phyloP scores from a whole-genome alignment of 2,113 vertebrate genomes.

The Ailurus styani region DNA sequence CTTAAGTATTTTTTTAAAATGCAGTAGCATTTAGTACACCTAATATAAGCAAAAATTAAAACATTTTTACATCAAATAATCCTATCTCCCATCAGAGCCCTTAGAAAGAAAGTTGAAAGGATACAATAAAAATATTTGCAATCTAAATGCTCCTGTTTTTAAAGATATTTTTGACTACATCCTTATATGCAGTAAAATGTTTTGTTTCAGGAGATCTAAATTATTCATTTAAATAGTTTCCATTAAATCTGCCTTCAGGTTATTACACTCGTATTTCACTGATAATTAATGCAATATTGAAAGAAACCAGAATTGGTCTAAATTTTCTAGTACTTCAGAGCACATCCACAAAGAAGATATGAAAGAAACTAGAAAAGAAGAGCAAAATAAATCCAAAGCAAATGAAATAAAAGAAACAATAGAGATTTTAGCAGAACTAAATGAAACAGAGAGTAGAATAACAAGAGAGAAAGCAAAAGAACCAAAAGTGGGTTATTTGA shows the following conservation, averaged over 20 bases:
- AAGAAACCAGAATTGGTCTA: neutral
- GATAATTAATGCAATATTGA: neutral
- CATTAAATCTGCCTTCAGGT: neutral
- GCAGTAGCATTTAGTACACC: neutral
- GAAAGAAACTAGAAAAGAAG: neutral
- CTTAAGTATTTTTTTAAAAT: neutral
- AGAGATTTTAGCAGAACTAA: neutral
- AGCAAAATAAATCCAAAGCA: neutral
- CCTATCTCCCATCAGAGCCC: neutral
- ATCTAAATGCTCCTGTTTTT: neutral
- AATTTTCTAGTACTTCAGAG: slow-evolving; percentile 1
- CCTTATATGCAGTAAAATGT: neutral
- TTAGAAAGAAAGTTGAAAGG: neutral
- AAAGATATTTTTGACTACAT: neutral
- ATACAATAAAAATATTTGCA: neutral
- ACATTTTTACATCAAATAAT: slow-evolving; percentile 13
- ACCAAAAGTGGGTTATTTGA: neutral
- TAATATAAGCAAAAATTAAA: neutral
- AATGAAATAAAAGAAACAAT: neutral
- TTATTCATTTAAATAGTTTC: neutral
- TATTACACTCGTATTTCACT: neutral
- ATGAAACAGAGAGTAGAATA: neutral
- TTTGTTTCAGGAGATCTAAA: neutral
- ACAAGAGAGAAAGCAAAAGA: neutral
- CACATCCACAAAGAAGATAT: neutral